Evolutionary conservation across 1,140 invertebrate genomes (phyloP).

Genomic region (Centruroides vittatus): DNA sequence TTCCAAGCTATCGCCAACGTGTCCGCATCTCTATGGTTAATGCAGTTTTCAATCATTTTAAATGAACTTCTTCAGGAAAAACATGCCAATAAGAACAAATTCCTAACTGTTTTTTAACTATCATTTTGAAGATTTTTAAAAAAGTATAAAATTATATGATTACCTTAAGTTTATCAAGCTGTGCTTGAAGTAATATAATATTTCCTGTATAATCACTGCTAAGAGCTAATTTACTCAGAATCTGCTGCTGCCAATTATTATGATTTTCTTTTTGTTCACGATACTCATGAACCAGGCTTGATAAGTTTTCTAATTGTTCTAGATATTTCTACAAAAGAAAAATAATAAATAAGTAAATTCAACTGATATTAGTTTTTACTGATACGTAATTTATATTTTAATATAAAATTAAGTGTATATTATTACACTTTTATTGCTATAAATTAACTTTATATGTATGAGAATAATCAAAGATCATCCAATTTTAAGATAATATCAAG

Average conservation of each 20-base stretch:
- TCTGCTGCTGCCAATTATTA: constrained; percentile 72
- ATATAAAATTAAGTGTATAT: too few species aligned
- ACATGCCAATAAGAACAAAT: too few species aligned
- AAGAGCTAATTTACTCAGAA: constrained; percentile 55
- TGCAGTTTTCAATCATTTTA: too few species aligned
- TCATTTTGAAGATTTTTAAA: neutral
- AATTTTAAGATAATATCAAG: too few species aligned
- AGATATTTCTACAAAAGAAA: constrained; percentile 11
- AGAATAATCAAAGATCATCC: too few species aligned
- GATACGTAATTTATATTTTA: too few species aligned
- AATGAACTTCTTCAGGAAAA: too few species aligned
- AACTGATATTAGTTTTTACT: neutral
- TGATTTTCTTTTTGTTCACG: constrained; percentile 67
- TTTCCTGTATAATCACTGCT: constrained; percentile 59
- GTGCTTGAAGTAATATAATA: constrained; percentile 53
- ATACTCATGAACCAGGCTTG: constrained; percentile 66
- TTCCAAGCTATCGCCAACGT: too few species aligned
- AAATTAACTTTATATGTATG: too few species aligned
- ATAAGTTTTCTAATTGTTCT: constrained; percentile 49
- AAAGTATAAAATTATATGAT: neutral
- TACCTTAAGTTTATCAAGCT: constrained; percentile 51
- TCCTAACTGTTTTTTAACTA: too few species aligned
- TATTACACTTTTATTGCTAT: too few species aligned
- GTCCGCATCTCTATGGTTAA: too few species aligned
- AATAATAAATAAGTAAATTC: neutral